Base-by-base conservation (phyloP, 2,888 invertebrate species). In the Euspilapteryx auroguttella region DNA sequence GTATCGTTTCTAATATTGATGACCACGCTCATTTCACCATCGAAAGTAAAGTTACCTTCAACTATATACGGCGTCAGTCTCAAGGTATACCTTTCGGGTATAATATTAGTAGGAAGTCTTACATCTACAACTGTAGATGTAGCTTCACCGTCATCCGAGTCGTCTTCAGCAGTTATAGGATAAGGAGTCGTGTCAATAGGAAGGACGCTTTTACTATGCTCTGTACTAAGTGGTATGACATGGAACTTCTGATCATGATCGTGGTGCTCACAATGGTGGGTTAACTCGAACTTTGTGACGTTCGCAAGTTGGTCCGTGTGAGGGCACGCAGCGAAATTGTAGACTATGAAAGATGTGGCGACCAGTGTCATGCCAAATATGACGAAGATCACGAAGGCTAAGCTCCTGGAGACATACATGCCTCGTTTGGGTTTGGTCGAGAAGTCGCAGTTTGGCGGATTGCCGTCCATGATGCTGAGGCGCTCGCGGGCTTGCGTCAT, bases 41-140 rank as follows among this genome's bases (percentile, higher is more conserved):
- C 71, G 47, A 90, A 90, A 9, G 87, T 89, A 40, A 90, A 91
- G 49, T 90, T 90, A 1, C 83, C 83, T 46, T 83, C 83, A 44
- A 68, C 73, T 32, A 91, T 79, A 41, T 85, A 86, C 1, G 91
- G 91, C 22, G 84, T 80, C 32, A 91, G 62, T 37, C 81, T 79
- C 3, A 91, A 56, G 34, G 81, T 79, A 47, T 91, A 91, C 14
- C 79, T 80, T 24, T 85, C 68, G 2, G 91, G 91, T 28, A 77
- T 58, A 1, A 90, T 63, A 23, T 82, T 73, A 30, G 59, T 78
- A 0, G 91, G 89, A 33, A 91, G 56, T 40, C 90, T 79, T 2
- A 89, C 82, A 47, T 88, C 80, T 12, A 48, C 50, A 2, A 53
- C 39, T 2, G 47, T 37, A n/a, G 14, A 12, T 3, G 22, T 10